These are phyloP conservation scores for Stigmatopora nigra DNA, from an alignment of 2,113 vertebrate species.

Conservation along the genomic window DNA sequence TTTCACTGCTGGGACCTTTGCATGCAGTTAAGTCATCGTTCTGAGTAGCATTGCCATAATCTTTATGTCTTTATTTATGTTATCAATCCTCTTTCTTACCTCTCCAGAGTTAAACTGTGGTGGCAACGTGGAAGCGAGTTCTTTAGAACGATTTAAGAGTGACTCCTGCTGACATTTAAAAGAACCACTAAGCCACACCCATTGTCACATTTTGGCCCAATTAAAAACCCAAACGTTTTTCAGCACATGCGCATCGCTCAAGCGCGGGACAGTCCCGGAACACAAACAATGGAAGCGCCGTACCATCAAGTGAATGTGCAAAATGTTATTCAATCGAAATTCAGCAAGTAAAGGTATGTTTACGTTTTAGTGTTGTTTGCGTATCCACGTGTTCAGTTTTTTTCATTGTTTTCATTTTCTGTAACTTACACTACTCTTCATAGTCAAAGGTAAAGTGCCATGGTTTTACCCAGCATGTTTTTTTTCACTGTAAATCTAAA, in stretches of 20 bases:
- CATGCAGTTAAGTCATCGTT: too few relatives aligned
- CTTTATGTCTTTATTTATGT: too few relatives aligned
- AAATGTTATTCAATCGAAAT: background rate
- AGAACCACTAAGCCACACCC: conserved; percentile 7
- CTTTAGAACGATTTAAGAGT: background rate
- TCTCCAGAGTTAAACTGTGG: too few relatives aligned
- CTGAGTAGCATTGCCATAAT: too few relatives aligned
- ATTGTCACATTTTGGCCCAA: conserved; percentile 58
- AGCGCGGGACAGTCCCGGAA: conserved; percentile 59
- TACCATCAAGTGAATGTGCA: background rate
- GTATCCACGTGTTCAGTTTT: background rate
- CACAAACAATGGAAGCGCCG: conserved; percentile 27
- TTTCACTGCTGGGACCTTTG: too few relatives aligned
- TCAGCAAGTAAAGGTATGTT: background rate
- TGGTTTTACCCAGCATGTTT: too few relatives aligned
- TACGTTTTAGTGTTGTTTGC: background rate
- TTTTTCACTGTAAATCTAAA: too few relatives aligned
- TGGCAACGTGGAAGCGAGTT: background rate
- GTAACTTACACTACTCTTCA: background rate
- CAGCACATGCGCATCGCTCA: conserved; percentile 47
- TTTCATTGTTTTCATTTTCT: background rate
- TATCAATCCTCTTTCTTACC: too few relatives aligned
- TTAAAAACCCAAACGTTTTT: conserved; percentile 5
- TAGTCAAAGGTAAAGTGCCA: background rate
- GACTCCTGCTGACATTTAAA: conserved; percentile 6